Percentiles rank a stretch among this genome's conserved stretches.
phyloP scores from a whole-genome alignment of 2,888 invertebrate genomes.

The Hirtodrosophila trivittata region DNA sequence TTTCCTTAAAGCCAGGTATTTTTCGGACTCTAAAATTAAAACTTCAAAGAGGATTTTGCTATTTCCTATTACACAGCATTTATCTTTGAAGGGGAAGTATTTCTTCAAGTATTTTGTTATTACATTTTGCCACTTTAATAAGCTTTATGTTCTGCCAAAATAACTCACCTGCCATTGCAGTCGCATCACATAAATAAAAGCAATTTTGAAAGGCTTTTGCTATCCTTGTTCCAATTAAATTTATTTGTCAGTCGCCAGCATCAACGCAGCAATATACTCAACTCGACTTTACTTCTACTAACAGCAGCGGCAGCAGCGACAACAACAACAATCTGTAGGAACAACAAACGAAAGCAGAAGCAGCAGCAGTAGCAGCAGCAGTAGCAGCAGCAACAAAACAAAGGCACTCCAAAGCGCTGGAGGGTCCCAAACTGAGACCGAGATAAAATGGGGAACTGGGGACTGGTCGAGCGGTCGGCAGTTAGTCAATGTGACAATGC shows the following conservation, averaged over 20 bases:
- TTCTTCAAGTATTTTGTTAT: neutral
- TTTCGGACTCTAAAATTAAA: too few species aligned
- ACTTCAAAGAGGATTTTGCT: neutral
- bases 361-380: conserved; percentile 11
- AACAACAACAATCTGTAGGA: conserved; percentile 25
- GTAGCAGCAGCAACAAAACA: conserved; percentile 44
- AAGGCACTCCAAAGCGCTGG: conserved; percentile 58
- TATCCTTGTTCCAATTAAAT: conserved; percentile 70
- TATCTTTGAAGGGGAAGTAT: neutral
- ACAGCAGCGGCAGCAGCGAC: conserved; percentile 33
- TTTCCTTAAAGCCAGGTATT: too few species aligned
- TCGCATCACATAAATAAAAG: conserved; percentile 5
- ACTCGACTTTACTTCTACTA: conserved; percentile 55
- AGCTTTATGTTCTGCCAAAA: conserved; percentile 11
- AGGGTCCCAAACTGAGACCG: conserved; percentile 33
- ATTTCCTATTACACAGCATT: neutral
- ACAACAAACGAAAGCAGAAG: conserved; percentile 29
- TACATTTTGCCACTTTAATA: conserved; percentile 3
- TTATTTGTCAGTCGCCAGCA: conserved; percentile 55
- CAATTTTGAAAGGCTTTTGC: conserved; percentile 39
- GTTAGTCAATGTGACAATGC: conserved; percentile 69
- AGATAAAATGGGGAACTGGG: conserved; percentile 33
- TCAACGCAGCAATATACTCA: conserved; percentile 53
- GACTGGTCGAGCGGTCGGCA: conserved; percentile 34
- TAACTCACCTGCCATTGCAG: conserved; percentile 20